A percentile compares a stretch with the other conserved stretches of the same genome.
These are phyloP conservation scores for Cephus pulcher DNA, from an alignment of 2,888 invertebrate species.

Conservation along the genomic window DNA sequence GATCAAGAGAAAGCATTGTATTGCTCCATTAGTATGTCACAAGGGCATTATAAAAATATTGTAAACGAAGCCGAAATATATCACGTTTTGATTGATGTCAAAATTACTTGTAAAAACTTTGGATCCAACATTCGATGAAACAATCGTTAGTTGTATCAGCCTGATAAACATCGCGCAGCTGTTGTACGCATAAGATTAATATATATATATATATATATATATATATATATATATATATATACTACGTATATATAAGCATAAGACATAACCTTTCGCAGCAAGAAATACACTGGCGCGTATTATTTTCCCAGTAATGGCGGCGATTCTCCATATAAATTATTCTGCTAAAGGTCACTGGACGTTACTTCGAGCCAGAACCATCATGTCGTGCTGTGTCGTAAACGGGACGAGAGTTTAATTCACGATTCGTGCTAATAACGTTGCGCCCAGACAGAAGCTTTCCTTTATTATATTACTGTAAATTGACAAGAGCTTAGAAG, in stretches of 20 bases:
- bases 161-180: neutral
- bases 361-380: constrained; percentile 37
- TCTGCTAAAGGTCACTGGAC: constrained; percentile 55
- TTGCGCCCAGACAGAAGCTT: neutral
- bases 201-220: no score
- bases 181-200: neutral
- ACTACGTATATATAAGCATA: constrained; percentile 30
- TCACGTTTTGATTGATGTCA: neutral
- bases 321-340: constrained; percentile 53
- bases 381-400: constrained; percentile 15
- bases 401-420: constrained; percentile 3
- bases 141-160: neutral
- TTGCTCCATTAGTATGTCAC: neutral
- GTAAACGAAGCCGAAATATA: neutral
- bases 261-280: constrained; percentile 41
- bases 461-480: neutral
- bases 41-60: neutral
- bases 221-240: constrained; percentile 13
- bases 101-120: neutral
- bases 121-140: neutral
- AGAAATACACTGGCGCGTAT: constrained; percentile 25
- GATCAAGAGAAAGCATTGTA: neutral
- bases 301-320: constrained; percentile 14
- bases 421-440: neutral
- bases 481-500: neutral